Evolutionary conservation across 1,140 invertebrate genomes (phyloP).

Genomic region (Eciton burchellii): DNA sequence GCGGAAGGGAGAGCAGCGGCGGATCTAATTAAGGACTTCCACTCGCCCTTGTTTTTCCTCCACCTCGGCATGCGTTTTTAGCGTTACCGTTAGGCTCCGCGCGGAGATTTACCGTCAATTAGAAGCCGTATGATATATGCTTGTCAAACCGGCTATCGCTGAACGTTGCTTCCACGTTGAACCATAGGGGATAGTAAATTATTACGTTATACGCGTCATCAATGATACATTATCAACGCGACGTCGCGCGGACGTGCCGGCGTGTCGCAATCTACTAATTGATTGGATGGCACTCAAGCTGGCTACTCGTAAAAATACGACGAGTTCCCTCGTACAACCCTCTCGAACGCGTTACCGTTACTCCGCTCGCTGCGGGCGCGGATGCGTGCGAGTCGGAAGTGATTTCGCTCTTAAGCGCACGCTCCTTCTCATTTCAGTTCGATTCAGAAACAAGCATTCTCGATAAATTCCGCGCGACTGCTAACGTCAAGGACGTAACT

Average conservation of each 20-base stretch:
- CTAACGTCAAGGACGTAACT: background rate
- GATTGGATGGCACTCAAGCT: slow-evolving; percentile 15
- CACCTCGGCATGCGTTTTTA: slow-evolving; percentile 63
- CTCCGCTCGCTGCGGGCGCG: background rate
- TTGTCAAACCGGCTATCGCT: slow-evolving; percentile 76
- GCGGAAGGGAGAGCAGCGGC: background rate
- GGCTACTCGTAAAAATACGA: slow-evolving; percentile 19
- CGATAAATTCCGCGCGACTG: background rate
- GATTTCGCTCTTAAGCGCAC: background rate
- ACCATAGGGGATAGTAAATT: slow-evolving; percentile 80
- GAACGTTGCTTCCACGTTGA: slow-evolving; percentile 74
- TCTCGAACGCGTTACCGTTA: background rate
- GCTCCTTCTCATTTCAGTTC: background rate
- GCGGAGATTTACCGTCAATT: slow-evolving; percentile 82
- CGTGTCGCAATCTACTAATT: slow-evolving; percentile 50
- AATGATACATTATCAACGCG: slow-evolving; percentile 67
- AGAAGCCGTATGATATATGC: slow-evolving; percentile 80
- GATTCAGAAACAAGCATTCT: background rate
- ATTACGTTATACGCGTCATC: slow-evolving; percentile 79
- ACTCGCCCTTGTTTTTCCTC: background rate
- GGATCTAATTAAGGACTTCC: slow-evolving; percentile 71
- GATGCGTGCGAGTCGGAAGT: background rate
- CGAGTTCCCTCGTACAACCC: background rate
- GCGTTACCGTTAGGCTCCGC: slow-evolving; percentile 66
- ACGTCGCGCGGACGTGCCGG: slow-evolving; percentile 25